Evolutionary conservation across 2,113 vertebrate species (phyloP), one percentile per base, ranked within the genome.

Genomic region (Spheniscus mendiculus): DNA sequence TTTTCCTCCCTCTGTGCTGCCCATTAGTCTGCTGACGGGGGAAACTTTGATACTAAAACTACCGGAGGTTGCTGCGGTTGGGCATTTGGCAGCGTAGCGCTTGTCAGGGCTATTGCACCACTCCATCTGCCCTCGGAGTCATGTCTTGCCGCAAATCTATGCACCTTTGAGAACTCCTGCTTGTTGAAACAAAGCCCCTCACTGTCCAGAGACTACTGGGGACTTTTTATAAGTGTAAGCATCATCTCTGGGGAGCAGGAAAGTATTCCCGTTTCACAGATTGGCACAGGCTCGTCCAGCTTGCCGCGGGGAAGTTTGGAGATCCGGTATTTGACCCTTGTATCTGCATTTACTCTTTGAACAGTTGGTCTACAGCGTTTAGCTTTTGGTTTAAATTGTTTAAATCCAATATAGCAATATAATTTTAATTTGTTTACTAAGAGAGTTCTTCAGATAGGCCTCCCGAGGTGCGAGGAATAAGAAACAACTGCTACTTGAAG

Each of bases 361-460:
- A 38, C 67, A 70, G 78, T 59, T 65, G 50, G 27, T 76, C 62
- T 66, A 1, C 27, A 59, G 40, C 5, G 0, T 66, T 88, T 50
- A 66, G 47, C 26, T 87, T 87, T 66, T 27, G 56, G 38, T 20
- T 87, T 59, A 42, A 79, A 52, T 79, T 21, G 36, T 34, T 29
- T 62, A 65, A 74, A 87, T 87, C 56, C 40, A 49, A 30, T 40
- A 40, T 3, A 83, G 27, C 62, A 29, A 65, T 55, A 90, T 42
- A 22, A 81, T 66, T 55, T 80, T 53, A 59, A 80, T 92, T 83
- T 92, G 90, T 96, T 94, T 92, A 90, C 73, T 17, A 42, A 47
- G 36, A 66, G 77, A 36, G 73, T 71, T 70, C 86, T 90, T 87
- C 67, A 87, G 67, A 34, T 50, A 26, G 67, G 89, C 78, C 73